Conservation (phyloP, 2,888 invertebrate genomes). For the Rhyacophila evoluta region DNA sequence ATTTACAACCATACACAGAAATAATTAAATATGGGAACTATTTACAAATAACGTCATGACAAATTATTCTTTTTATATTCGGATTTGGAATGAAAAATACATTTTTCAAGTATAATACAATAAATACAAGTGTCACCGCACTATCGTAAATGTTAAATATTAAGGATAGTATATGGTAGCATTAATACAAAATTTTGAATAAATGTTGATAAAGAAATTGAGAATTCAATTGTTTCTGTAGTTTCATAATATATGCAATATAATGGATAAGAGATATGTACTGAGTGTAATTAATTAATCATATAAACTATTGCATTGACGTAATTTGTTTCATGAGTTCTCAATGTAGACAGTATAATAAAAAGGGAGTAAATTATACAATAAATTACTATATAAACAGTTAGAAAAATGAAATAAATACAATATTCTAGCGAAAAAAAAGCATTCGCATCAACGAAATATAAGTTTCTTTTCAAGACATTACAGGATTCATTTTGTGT, state of each 20-base stretch:
- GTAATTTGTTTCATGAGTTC: background rate
- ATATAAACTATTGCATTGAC: background rate
- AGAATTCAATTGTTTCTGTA: too few species aligned
- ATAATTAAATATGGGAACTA: background rate
- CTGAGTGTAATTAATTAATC: too few species aligned
- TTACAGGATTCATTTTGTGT: background rate
- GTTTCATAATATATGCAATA: too few species aligned
- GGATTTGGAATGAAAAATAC: background rate
- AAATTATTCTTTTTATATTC: background rate
- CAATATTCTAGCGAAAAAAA: constrained; percentile 20
- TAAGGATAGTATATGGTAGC: too few species aligned
- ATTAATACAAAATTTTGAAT: too few species aligned
- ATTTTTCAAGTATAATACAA: too few species aligned
- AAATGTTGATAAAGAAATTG: too few species aligned
- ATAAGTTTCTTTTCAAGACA: constrained; percentile 16
- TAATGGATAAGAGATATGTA: too few species aligned
- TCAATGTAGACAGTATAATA: background rate
- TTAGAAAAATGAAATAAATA: background rate
- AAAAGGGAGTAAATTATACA: background rate
- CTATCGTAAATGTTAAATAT: too few species aligned
- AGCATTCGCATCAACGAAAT: constrained; percentile 12
- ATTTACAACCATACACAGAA: constrained; percentile 25
- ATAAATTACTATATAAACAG: constrained; percentile 18
- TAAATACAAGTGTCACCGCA: too few species aligned
- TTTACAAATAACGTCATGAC: background rate